Evolutionary conservation across 2,797 vertebrate genomes (phyloP), one percentile per base, ranked within the genome.

Genomic region (Tapirus indicus): DNA sequence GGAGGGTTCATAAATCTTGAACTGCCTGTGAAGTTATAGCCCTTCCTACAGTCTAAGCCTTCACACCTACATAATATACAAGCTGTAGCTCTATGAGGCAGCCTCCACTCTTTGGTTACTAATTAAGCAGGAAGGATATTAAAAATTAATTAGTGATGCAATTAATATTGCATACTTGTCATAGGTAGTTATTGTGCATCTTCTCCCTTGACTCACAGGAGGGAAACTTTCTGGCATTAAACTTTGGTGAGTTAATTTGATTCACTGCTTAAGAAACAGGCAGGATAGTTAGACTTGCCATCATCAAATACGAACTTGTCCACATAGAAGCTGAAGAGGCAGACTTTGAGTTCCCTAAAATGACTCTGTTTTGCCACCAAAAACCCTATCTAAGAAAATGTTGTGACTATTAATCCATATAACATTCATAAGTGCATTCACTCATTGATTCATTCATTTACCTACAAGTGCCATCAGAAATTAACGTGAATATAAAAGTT

Each of bases 111-210:
- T 74, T 68, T 13, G 17, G 69, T 94, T 83, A 69, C 92, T 94
- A 96, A 96, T 98, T 96, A 89, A 95, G 75, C 49, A 56, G 87
- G 44, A n/a, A 87, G 9, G 10, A 71, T 80, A 94, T 92, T 93
- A 93, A 95, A 96, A 64, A 78, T 90, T 44, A 94, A 97, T 97
- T 82, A 92, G 52, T 77, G 47, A 17, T 27, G 52, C 47, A 82
- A 97, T 96, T 85, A 96, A 96, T 82, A 93, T 90, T 85, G 93
- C 74, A 92, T 82, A 82, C 93, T 91, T 96, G 91, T 96, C 95
- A 88, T 27, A 10, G 29, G 56, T 54, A 78, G 74, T 83, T 58
- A 85, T 14, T 41, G 38, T 74, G 80, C 7, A 8, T 72, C 35
- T 94, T 82, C 66, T 47, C 78, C 69, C 60, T 64, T 14, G 78